phyloP scores from a whole-genome alignment of 2,113 vertebrate genomes.

The Sylvilagus bachmani region DNA sequence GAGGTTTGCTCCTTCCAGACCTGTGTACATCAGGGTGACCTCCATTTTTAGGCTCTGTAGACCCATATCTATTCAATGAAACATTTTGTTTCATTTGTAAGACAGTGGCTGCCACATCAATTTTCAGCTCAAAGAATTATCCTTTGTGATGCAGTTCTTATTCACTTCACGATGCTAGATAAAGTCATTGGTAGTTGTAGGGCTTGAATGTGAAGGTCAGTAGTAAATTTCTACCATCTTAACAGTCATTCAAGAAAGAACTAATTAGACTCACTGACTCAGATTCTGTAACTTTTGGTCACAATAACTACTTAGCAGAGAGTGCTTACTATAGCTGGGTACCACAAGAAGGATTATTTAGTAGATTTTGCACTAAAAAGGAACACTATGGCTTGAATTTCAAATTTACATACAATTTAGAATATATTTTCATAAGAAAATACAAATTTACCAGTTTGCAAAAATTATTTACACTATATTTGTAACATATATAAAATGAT shows the following conservation, averaged over 20 bases:
- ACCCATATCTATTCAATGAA: background rate
- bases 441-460: background rate
- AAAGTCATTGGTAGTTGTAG: conserved; percentile 61
- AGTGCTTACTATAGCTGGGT: background rate
- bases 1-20: background rate
- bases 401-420: conserved; percentile 41
- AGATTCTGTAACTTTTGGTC: conserved; percentile 55
- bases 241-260: conserved; percentile 64
- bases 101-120: conserved; percentile 51
- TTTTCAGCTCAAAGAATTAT: conserved; percentile 70
- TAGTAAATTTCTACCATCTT: conserved; percentile 69
- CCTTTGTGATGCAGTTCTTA: conserved; percentile 54
- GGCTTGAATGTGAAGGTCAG: conserved; percentile 62
- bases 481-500: conserved; percentile 8
- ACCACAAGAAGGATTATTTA: background rate
- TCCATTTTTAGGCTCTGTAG: background rate
- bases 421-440: background rate
- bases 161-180: conserved; percentile 53
- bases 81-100: conserved; percentile 58
- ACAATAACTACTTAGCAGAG: conserved; percentile 17
- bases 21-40: background rate
- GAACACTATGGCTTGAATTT: background rate
- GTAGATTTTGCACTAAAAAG: conserved; percentile 27
- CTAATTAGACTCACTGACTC: conserved; percentile 36
- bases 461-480: background rate